Evolutionary conservation across 2,113 vertebrate species (phyloP).

Genomic region (Catharus bicknelli): DNA sequence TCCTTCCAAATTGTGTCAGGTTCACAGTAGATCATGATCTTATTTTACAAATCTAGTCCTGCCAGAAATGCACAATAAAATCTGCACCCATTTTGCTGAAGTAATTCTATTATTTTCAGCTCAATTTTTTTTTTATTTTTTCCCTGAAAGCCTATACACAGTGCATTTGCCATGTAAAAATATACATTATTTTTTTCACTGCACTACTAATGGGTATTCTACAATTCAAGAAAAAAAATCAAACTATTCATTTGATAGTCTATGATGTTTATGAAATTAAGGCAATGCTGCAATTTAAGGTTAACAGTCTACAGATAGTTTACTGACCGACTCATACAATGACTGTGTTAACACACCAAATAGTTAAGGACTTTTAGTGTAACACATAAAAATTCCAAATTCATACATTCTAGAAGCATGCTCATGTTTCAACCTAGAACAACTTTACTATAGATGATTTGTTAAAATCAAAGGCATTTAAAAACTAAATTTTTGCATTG

Average conservation of each 20-base stretch:
- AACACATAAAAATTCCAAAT: background rate
- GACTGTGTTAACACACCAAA: background rate
- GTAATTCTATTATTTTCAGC: background rate
- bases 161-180: background rate
- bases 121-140: background rate
- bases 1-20: background rate
- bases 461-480: background rate
- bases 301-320: background rate
- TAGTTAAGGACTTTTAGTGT: background rate
- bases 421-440: background rate
- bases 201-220: background rate
- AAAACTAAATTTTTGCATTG: background rate
- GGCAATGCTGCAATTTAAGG: background rate
- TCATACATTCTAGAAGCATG: background rate
- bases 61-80: background rate
- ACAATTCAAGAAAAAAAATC: background rate
- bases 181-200: background rate
- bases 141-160: background rate
- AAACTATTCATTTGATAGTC: background rate
- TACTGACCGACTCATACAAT: background rate
- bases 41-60: background rate
- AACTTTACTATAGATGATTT: constrained; percentile 21
- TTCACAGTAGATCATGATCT: background rate
- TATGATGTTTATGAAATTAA: background rate
- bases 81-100: background rate